Evolutionary conservation across 2,797 vertebrate species (phyloP).

Genomic region (Acrocephalus scirpaceus): DNA sequence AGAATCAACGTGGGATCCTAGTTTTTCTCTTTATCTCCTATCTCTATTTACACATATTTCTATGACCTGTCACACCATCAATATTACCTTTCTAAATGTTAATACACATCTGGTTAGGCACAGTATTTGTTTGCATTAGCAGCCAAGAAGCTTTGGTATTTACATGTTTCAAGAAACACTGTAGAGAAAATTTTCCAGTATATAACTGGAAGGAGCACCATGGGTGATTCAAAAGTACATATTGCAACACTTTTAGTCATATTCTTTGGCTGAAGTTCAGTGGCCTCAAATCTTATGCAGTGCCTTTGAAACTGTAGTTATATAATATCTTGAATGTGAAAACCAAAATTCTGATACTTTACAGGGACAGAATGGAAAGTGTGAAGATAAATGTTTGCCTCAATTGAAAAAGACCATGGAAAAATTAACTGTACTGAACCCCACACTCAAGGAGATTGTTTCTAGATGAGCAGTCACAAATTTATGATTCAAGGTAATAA

Average conservation of each 20-base stretch:
- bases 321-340: not conserved
- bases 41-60: not conserved
- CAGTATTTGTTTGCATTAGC: not conserved
- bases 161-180: not conserved
- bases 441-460: not conserved
- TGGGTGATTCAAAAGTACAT: not conserved
- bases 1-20: not conserved
- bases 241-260: not conserved
- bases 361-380: rapidly evolving
- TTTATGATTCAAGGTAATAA: not conserved
- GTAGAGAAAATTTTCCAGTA: not conserved
- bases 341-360: not conserved
- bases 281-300: not conserved
- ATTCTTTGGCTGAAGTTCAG: not conserved
- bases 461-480: not conserved
- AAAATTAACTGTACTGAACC: not conserved
- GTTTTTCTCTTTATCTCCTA: not conserved
- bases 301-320: not conserved
- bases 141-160: not conserved
- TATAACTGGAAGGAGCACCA: not conserved
- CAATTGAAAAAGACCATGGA: not conserved
- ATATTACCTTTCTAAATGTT: not conserved
- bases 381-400: not conserved
- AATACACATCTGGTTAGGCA: not conserved
- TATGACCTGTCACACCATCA: not conserved